A percentile compares a stretch with the other conserved stretches of the same genome.
Conservation (phyloP, 2,113 vertebrate genomes). For the Ochotona curzoniae region DNA sequence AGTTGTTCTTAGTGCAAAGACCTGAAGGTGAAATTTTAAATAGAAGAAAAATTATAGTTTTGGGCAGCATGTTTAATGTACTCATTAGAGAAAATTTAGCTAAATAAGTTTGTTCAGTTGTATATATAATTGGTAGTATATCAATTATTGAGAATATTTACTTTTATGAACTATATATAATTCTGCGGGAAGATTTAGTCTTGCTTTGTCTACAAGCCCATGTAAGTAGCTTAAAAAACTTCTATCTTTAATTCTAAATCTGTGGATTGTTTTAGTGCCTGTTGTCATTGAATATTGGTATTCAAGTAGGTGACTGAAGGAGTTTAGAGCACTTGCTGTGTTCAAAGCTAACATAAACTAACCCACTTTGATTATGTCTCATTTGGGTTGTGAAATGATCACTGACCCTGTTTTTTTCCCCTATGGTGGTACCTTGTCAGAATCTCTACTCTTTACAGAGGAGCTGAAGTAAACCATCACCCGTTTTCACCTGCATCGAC, state of each 20-base stretch:
- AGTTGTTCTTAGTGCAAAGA: background rate
- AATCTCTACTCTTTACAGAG: constrained; percentile 96
- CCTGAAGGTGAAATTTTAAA: constrained; percentile 41
- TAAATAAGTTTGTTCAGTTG: constrained; percentile 10
- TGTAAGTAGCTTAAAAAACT: constrained; percentile 44
- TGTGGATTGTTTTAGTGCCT: constrained; percentile 39
- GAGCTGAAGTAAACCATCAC: constrained; percentile 94
- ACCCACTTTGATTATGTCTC: constrained; percentile 60
- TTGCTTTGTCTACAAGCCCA: constrained; percentile 16
- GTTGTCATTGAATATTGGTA: constrained; percentile 34
- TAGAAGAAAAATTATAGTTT: constrained; percentile 25
- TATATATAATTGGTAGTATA: constrained; percentile 36
- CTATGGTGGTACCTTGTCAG: constrained; percentile 87
- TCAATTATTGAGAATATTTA: constrained; percentile 32
- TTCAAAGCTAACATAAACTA: constrained; percentile 60
- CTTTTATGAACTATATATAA: background rate
- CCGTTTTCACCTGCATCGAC: constrained; percentile 91
- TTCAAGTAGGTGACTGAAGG: background rate
- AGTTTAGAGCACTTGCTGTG: constrained; percentile 69
- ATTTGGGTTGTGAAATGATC: constrained; percentile 58
- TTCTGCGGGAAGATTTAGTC: constrained; percentile 57
- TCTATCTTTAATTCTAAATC: constrained; percentile 44
- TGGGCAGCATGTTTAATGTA: constrained; percentile 24
- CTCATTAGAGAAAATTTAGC: constrained; percentile 24
- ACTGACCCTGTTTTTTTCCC: constrained; percentile 80